A percentile compares a stretch with the other conserved stretches of the same genome.
Conservation (phyloP, 2,113 vertebrate species). For the Chionis minor region DNA sequence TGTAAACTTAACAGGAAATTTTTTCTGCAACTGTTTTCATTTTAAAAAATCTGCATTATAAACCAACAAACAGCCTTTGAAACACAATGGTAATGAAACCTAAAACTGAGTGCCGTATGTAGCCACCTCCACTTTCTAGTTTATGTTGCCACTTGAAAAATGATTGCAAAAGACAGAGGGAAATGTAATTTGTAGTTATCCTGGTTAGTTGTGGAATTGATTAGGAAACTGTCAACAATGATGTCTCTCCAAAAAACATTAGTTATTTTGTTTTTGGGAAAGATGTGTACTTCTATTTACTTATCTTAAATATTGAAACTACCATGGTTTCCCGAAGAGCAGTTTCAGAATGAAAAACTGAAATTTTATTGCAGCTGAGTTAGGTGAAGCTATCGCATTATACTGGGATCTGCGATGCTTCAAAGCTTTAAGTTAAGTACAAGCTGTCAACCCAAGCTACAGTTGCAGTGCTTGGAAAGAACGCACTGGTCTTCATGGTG, state of each 20-base stretch:
- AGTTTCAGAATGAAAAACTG: background rate
- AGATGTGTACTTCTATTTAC: background rate
- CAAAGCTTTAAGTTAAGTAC: background rate
- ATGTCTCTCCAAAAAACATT: rapidly evolving
- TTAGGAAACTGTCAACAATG: background rate
- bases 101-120: background rate
- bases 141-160: background rate
- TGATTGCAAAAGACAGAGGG: background rate
- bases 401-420: background rate
- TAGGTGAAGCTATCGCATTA: background rate
- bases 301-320: background rate
- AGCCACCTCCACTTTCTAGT: background rate
- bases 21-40: background rate
- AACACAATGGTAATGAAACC: background rate
- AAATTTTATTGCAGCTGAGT: background rate
- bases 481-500: background rate
- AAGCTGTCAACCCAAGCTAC: background rate
- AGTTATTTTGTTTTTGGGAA: background rate
- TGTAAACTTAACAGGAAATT: background rate
- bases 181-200: background rate
- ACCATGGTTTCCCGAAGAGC: background rate
- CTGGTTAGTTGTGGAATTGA: background rate
- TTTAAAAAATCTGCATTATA: background rate
- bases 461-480: background rate
- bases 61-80: background rate